Base-by-base conservation (phyloP, 2,888 invertebrate species). In the Baccha elongata region DNA sequence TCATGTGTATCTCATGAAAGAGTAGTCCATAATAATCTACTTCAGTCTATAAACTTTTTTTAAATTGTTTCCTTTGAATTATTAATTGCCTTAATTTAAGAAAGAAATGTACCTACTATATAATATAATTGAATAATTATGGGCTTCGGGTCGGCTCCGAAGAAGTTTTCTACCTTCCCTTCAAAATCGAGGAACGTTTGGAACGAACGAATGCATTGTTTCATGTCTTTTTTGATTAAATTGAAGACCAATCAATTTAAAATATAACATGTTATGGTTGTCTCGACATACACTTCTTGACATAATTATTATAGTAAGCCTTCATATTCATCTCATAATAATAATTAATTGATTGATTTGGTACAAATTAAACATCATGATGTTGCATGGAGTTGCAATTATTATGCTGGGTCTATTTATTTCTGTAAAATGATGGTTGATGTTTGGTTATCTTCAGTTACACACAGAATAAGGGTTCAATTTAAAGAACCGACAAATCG, bases 1-100 rank as follows among this genome's bases (percentile, higher is more conserved):
- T 71, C 48, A 46, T 73, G 67, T 58, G 67, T 74, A 29, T 58
- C 37, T 74, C 23, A 23, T 26, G 58, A 40, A 68, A 23, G 11
- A 44, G 13, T 55, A 42, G 23, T 55, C 13, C 35, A 55, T 44
- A 44, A 62, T 40, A 6, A 21, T 64, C 32, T 48, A 35, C 13
- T 50, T 26, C 13, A 11, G 44, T 52, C 64, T 55, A 78, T 53
- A 50, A 17, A 67, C 8, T 67, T 35, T 79, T n/a, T 73, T 55
- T 65, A 79, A 73, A 79, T 79, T 79, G 53, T 52, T 79, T 79
- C 79, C 67, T 79, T 73, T 79, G 26, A 73, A 73, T 67, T 73
- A 79, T 73, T 78, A 79, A 79, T 79, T 79, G 73, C 65, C 60
- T 73, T 73, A 67, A 79, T 67, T 73, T 48, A 53, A n/a, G 35